These are phyloP conservation scores for Orthonevra nobilis DNA, from an alignment of 2,888 invertebrate genomes.

Conservation along the genomic window DNA sequence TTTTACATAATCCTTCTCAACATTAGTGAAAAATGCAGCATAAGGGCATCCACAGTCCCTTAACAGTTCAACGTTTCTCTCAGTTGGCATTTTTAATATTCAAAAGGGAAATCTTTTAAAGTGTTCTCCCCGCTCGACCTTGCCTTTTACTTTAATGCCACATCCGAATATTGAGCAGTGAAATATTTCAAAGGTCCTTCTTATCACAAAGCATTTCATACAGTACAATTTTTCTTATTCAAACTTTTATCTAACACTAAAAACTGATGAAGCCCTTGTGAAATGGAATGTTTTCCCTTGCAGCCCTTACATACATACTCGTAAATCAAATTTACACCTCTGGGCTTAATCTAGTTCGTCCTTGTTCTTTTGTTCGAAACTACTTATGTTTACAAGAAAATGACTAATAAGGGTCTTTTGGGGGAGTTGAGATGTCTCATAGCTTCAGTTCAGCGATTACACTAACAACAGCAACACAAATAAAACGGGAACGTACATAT, in stretches of 20 bases:
- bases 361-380: neutral
- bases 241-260: conserved; percentile 10
- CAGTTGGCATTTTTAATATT: no score
- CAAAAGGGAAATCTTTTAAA: no score
- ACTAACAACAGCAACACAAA: conserved; percentile 32
- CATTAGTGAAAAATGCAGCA: no score
- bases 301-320: neutral
- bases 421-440: conserved; percentile 26
- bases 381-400: conserved; percentile 32
- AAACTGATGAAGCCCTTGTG: conserved; percentile 10
- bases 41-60: no score
- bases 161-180: no score
- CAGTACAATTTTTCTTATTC: neutral
- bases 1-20: no score
- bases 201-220: no score
- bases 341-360: conserved; percentile 19
- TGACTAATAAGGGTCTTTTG: conserved; percentile 51
- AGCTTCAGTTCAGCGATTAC: conserved; percentile 36
- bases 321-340: conserved; percentile 34
- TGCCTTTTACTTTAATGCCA: no score
- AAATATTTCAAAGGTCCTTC: no score
- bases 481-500: conserved; percentile 45
- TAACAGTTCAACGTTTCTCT: no score
- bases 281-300: neutral
- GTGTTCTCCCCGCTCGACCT: no score